These are phyloP conservation scores for Antedon mediterranea DNA, from an alignment of 53 echinoderm and acorn worm genomes.

Conservation along the genomic window DNA sequence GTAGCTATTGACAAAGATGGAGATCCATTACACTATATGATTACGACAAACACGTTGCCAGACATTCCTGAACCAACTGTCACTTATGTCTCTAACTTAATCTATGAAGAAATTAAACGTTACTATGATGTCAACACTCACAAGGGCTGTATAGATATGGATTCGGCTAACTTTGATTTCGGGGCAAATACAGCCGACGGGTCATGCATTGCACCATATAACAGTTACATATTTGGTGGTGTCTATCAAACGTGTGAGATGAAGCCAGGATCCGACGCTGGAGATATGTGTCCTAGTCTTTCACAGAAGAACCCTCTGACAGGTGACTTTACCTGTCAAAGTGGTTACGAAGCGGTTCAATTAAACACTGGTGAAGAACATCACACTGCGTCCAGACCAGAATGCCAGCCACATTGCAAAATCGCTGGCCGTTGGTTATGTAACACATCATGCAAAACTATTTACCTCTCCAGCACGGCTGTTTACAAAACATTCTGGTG, in stretches of 20 bases:
- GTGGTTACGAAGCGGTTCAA: slow-evolving; percentile 17
- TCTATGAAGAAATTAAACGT: slow-evolving; percentile 18
- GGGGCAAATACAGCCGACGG: slow-evolving; percentile 22
- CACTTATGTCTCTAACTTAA: slow-evolving; percentile 5
- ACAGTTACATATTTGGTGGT: slow-evolving; percentile 29
- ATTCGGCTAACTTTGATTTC: slow-evolving; percentile 28
- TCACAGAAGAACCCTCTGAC: slow-evolving; percentile 19
- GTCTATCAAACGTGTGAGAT: slow-evolving; percentile 24
- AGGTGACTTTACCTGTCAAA: slow-evolving; percentile 16
- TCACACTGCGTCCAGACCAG: slow-evolving; percentile 9
- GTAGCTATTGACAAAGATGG: slow-evolving; percentile 19
- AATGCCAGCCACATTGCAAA: slow-evolving; percentile 12
- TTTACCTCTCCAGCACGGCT: slow-evolving; percentile 8
- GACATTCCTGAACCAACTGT: slow-evolving; percentile 20
- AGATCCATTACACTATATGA: slow-evolving; percentile 19
- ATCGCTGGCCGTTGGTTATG: slow-evolving; percentile 4
- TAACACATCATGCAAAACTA: not conserved
- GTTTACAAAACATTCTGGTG: slow-evolving; percentile 27
- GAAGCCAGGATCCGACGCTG: not conserved
- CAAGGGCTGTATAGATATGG: slow-evolving; percentile 16
- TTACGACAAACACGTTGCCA: slow-evolving; percentile 22
- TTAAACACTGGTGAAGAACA: slow-evolving; percentile 2
- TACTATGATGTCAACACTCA: slow-evolving; percentile 30
- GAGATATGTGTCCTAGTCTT: slow-evolving; percentile 11
- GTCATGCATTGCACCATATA: slow-evolving; percentile 8